These are phyloP conservation scores for Lanistes nyassanus DNA, from an alignment of 1,140 invertebrate species.

Conservation along the genomic window DNA sequence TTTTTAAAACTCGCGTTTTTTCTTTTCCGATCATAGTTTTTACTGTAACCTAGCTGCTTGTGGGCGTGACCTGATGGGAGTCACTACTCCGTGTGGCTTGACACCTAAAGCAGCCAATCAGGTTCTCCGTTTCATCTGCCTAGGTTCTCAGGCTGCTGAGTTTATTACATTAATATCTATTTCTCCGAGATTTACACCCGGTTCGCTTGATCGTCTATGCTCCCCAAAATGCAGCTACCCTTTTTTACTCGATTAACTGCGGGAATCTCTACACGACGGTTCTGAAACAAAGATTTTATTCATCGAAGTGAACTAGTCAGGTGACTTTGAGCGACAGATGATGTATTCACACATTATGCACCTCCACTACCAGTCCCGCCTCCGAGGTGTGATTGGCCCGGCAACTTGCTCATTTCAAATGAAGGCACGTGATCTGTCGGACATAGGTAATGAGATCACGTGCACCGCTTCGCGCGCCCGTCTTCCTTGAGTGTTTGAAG, in stretches of 20 bases:
- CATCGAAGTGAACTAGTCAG: neutral
- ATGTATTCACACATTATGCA: slow-evolving; percentile 27
- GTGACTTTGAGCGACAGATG: slow-evolving; percentile 30
- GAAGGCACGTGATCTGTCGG: neutral
- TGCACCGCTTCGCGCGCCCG: slow-evolving; percentile 13
- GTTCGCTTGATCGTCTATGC: neutral
- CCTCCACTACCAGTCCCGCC: slow-evolving; percentile 7
- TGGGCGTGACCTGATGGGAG: neutral
- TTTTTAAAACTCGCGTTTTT: neutral
- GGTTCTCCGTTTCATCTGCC: neutral
- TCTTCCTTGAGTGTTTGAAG: slow-evolving; percentile 20
- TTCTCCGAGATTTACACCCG: too few relatives aligned
- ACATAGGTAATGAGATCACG: slow-evolving; percentile 28
- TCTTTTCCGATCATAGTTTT: slow-evolving; percentile 19
- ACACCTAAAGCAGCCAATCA: slow-evolving; percentile 14
- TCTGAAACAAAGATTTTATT: neutral
- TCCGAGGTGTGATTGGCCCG: slow-evolving; percentile 7
- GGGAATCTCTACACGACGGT: neutral
- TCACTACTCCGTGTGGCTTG: slow-evolving; percentile 1
- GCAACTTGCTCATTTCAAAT: neutral
- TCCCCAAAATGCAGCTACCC: neutral
- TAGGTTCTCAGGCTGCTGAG: too few relatives aligned
- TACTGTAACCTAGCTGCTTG: neutral
- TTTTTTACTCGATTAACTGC: neutral
- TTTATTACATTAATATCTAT: too few relatives aligned